Evolutionary conservation across 2,888 invertebrate species (phyloP), one percentile per base, ranked within the genome.

Genomic region (Brenthis hecate): DNA sequence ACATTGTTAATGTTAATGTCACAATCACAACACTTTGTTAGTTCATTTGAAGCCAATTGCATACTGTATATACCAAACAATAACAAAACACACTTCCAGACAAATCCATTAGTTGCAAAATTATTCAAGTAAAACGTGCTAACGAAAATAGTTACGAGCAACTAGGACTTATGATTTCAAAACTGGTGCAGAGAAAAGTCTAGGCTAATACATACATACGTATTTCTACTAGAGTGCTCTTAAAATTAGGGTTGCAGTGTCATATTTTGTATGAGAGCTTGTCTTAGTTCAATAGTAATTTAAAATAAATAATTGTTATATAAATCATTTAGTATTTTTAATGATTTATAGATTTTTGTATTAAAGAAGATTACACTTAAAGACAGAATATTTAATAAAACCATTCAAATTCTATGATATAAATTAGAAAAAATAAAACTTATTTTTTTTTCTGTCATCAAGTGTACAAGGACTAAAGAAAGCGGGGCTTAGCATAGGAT

Each of bases 401-500:
- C 8, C 28, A 1, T 13, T 28, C n/a, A 56, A 28, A 28, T 69
- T 11, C 6, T 8, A 8, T 23, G 19, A 3, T 19, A 72, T 62
- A 69, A 56, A 63, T 63, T 13, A 23, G 60, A 62, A 56, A 62
- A 68, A n/a, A n/a, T n/a, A n/a, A 50, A 43, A 36, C 19, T 13
- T 43, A 19, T n/a, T 23, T 50, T 23, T 23, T 64, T 54, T 76
- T 72, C 82, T 83, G 83, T 75, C 85, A 83, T 78, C 79, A 73
- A 88, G 86, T 88, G 87, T 89, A 85, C 83, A 56, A 77, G 83
- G 83, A 81, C 81, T 71, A 74, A 70, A 66, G 69, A 88, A 43
- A 86, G 89, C 86, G 82, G 87, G 88, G 78, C 80, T 74, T 85
- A 87, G 91, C 88, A 90, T 90, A 91, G 90, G 89, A 88, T 71